Conservation (phyloP, 2,113 vertebrate genomes). For the Talpa occidentalis region DNA sequence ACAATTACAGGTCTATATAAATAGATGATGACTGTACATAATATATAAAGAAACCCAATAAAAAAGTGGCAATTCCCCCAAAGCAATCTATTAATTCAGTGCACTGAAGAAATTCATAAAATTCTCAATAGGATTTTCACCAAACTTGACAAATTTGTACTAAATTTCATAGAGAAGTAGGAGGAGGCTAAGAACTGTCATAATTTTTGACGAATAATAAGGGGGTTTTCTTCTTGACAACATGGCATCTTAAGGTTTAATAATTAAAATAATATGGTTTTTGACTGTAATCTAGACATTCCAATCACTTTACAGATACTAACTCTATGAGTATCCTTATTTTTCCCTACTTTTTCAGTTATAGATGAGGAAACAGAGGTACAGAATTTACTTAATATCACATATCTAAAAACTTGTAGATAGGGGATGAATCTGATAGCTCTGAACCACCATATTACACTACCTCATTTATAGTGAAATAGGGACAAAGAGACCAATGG, state of each 20-base stretch:
- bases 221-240: neutral
- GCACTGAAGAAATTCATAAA: neutral
- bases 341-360: neutral
- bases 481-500: neutral
- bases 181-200: neutral
- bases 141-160: neutral
- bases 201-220: neutral
- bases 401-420: neutral
- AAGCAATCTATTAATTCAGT: neutral
- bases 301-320: neutral
- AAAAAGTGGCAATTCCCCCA: neutral
- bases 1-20: neutral
- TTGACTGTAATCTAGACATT: neutral
- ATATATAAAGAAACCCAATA: neutral
- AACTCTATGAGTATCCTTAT: neutral
- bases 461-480: neutral
- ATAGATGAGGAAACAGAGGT: neutral
- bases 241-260: neutral
- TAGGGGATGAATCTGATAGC: neutral
- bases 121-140: neutral
- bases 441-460: neutral
- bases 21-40: neutral
- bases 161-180: neutral
- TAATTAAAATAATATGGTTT: neutral
- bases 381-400: neutral